Evolutionary conservation across 2,113 vertebrate genomes (phyloP).

Genomic region (Forbesichthys papilliferus): DNA sequence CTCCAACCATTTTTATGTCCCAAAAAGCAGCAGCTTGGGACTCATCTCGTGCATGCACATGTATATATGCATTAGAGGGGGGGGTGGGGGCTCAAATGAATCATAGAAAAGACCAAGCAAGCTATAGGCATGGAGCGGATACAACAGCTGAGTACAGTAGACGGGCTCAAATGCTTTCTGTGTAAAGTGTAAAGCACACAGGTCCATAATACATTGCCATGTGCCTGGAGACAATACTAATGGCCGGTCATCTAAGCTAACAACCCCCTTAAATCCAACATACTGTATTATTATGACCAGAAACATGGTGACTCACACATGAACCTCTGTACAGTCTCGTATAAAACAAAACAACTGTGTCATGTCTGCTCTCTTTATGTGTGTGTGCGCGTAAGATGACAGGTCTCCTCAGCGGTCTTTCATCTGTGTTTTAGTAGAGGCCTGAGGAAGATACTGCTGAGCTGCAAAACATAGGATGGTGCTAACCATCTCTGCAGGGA

Average conservation of each 20-base stretch:
- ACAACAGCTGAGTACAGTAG: background rate
- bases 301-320: constrained; percentile 31
- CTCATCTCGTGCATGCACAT: too few species aligned
- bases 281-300: constrained; percentile 27
- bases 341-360: constrained; percentile 24
- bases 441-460: constrained; percentile 65
- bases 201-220: constrained; percentile 13
- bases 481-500: constrained; percentile 59
- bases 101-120: too few species aligned
- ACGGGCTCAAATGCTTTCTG: background rate
- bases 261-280: background rate
- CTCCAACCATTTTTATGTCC: background rate
- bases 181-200: constrained; percentile 2
- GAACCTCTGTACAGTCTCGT: background rate
- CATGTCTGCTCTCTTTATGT: constrained; percentile 1
- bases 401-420: constrained; percentile 56
- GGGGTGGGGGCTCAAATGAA: too few species aligned
- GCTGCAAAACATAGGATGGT: constrained; percentile 67
- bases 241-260: constrained; percentile 18
- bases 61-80: too few species aligned
- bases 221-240: constrained; percentile 11
- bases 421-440: constrained; percentile 74
- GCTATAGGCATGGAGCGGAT: background rate
- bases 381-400: constrained; percentile 41
- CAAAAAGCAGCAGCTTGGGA: background rate